Evolutionary conservation across 2,113 vertebrate species (phyloP).

Genomic region (Onychostoma macrolepis): DNA sequence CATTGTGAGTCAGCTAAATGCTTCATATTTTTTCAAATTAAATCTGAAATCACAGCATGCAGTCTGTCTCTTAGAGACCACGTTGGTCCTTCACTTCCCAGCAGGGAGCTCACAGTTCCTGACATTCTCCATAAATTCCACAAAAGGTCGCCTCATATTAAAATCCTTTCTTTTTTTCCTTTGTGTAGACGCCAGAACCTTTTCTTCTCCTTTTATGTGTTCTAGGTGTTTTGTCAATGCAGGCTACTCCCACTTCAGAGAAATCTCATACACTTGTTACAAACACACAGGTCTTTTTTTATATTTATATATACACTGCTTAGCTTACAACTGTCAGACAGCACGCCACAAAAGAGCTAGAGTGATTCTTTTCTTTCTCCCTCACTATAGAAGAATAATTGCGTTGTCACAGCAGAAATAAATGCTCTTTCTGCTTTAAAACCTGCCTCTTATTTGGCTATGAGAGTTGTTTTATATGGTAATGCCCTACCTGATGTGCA

Average conservation of each 20-base stretch:
- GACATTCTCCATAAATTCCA: constrained; percentile 35
- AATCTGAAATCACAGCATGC: constrained; percentile 38
- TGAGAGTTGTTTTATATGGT: constrained; percentile 1
- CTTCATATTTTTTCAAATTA: constrained; percentile 11
- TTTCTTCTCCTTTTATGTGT: constrained; percentile 14
- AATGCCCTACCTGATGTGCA: constrained; percentile 37
- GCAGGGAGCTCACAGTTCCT: constrained; percentile 27
- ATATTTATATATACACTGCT: background rate
- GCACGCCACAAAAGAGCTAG: background rate
- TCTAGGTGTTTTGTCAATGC: background rate
- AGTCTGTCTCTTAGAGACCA: constrained; percentile 19
- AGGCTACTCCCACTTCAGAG: background rate
- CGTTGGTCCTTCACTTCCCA: constrained; percentile 22
- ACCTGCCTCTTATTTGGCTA: constrained; percentile 12
- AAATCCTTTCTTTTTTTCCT: constrained; percentile 16
- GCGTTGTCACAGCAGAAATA: background rate
- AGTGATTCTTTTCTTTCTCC: background rate
- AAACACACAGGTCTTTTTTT: constrained; percentile 5
- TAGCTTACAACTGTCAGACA: background rate
- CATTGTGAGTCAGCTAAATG: background rate
- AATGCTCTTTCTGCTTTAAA: constrained; percentile 11
- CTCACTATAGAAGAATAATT: constrained; percentile 10
- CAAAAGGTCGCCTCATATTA: constrained; percentile 32
- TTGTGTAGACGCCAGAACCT: background rate
- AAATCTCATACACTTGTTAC: constrained; percentile 17